Evolutionary conservation across 2,113 vertebrate genomes (phyloP).

Genomic region (Saguinus imperator): DNA sequence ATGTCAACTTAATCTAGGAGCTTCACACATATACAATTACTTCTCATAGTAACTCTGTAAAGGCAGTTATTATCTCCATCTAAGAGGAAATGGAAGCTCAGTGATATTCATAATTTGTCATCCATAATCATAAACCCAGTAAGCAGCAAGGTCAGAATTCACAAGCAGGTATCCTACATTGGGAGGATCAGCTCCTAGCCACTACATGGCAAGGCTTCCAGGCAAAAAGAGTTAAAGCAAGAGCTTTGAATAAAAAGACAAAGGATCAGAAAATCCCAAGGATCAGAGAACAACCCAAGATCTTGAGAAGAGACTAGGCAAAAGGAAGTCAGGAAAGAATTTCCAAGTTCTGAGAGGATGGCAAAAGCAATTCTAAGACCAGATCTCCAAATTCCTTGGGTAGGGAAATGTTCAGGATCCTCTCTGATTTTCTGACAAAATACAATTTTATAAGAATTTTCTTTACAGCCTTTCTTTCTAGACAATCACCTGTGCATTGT

Average conservation of each 20-base stretch:
- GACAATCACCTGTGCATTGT: not conserved
- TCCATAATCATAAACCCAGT: not conserved
- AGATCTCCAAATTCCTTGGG: not conserved
- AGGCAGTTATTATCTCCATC: not conserved
- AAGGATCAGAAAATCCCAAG: not conserved
- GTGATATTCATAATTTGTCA: not conserved
- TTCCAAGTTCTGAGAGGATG: not conserved
- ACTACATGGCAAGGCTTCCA: not conserved
- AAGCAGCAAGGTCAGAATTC: not conserved
- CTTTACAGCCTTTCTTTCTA: not conserved
- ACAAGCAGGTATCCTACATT: not conserved
- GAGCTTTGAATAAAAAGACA: not conserved
- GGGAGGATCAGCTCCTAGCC: not conserved
- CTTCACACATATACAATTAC: not conserved
- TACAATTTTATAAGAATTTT: not conserved
- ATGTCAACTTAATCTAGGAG: not conserved
- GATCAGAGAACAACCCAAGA: not conserved
- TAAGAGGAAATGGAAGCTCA: not conserved
- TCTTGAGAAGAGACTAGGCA: not conserved
- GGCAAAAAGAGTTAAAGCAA: not conserved
- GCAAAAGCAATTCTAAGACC: not conserved
- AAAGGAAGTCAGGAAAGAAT: not conserved
- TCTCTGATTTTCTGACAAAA: slow-evolving; percentile 2
- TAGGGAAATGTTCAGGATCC: not conserved
- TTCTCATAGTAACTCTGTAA: not conserved